Evolutionary conservation across 2,888 invertebrate genomes (phyloP).

Genomic region (Apamea monoglypha): DNA sequence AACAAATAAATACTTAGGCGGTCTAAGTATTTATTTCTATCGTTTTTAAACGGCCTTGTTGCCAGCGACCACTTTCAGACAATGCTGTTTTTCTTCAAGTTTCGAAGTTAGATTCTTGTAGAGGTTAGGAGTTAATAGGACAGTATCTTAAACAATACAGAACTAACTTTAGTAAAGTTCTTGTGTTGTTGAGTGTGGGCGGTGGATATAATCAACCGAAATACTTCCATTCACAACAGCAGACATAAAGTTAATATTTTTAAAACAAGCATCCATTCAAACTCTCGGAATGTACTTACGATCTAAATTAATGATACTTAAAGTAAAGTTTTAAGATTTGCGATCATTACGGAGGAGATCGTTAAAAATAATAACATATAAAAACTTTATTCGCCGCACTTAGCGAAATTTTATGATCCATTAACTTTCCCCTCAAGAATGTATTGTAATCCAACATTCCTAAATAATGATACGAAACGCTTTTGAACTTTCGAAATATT

Average conservation of each 20-base stretch:
- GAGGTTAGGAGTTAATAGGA: not conserved
- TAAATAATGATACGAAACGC: not conserved
- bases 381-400: conserved; percentile 32
- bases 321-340: conserved; percentile 30
- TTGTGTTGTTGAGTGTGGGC: conserved; percentile 42
- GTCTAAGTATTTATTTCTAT: not conserved
- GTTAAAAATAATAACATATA: conserved; percentile 26
- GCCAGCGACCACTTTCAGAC: not conserved
- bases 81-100: conserved; percentile 6
- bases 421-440: conserved; percentile 15
- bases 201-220: conserved; percentile 4
- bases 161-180: conserved; percentile 23
- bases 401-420: conserved; percentile 23
- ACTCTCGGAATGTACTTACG: conserved; percentile 16
- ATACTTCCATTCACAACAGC: conserved; percentile 35
- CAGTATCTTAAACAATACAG: conserved; percentile 31
- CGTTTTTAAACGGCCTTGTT: not conserved
- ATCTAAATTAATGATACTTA: conserved; percentile 24
- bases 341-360: conserved; percentile 9
- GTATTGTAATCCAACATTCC: conserved; percentile 29
- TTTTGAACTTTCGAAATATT: conserved; percentile 14
- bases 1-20: not conserved
- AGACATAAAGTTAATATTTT: conserved; percentile 47
- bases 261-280: conserved; percentile 17
- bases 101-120: conserved; percentile 7